Evolutionary conservation across 1,140 invertebrate genomes (phyloP), one percentile per base, ranked within the genome.

Genomic region (Dinoponera quadriceps): DNA sequence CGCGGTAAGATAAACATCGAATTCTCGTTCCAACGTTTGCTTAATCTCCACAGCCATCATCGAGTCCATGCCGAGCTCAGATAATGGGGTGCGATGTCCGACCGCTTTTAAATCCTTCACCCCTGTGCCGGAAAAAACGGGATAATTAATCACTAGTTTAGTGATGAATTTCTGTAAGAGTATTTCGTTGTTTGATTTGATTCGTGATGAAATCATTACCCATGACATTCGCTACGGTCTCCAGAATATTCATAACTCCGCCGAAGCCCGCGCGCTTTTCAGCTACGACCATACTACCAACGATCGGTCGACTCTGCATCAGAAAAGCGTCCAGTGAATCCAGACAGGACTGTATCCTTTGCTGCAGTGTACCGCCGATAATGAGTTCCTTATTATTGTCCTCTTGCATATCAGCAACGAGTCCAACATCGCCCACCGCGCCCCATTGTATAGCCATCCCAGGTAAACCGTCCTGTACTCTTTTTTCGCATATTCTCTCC

Each of bases 11-110:
- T 95, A 95, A n/a, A 97, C 91, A 87, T 97, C 96, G 91, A 96
- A 97, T 87, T 97, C 96, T 75, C 96, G 92, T 91, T 97, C 97
- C 2, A 97, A 91, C 0, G 96, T 96, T 89, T 97, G 96, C 90
- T 97, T 97, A 38, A 97, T 96, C 93, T 97, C 97, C 0, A 97
- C 96, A 44, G 96, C 96, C 97, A 97, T 97, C 92, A 98, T 95
- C 0, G 96, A 97, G 89, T 98, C 97, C 93, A 98, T 96, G 44
- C 97, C 97, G 11, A 98, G 94, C 91, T 98, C 97, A 29, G 96
- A 96, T 7, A 98, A 92, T 2, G 95, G 1, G n/a, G 95, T 95
- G 80, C 96, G 95, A 48, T 95, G 92, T 87, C 96, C 96, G 0
- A 97, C 91, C 5, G 95, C 94, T 73, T 95, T 95, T 55, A 94